A percentile compares a stretch with the other conserved stretches of the same genome.
Evolutionary conservation across 2,888 invertebrate species (phyloP).

Genomic region (Teinopalpus imperialis): DNA sequence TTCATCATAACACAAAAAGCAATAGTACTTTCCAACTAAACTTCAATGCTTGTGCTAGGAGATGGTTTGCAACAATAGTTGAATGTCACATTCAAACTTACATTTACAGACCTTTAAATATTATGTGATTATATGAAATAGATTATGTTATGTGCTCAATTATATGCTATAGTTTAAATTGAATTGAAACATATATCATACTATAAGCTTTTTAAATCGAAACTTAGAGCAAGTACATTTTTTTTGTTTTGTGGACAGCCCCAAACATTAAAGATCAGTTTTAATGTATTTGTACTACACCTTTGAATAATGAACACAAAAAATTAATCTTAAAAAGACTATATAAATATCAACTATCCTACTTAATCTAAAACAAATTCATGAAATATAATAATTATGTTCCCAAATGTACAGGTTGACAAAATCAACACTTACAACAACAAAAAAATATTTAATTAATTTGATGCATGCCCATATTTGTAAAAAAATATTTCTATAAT

Average conservation of each 20-base stretch:
- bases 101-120: too few species aligned
- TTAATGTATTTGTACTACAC: constrained; percentile 32
- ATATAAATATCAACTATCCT: constrained; percentile 43
- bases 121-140: too few species aligned
- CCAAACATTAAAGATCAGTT: constrained; percentile 27
- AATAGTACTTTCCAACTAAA: too few species aligned
- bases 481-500: constrained; percentile 74
- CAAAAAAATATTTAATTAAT: constrained; percentile 54
- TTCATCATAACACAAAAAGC: too few species aligned
- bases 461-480: constrained; percentile 50
- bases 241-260: constrained; percentile 18
- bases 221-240: constrained; percentile 6
- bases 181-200: constrained; percentile 20
- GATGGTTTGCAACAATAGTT: too few species aligned
- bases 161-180: constrained; percentile 16
- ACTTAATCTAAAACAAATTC: constrained; percentile 69
- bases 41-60: too few species aligned
- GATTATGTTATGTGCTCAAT: too few species aligned
- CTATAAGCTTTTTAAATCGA: constrained; percentile 1
- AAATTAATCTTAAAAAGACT: constrained; percentile 35
- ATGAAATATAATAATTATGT: constrained; percentile 48
- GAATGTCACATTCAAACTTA: too few species aligned
- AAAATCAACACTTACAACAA: constrained; percentile 55
- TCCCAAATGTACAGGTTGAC: constrained; percentile 63
- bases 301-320: constrained; percentile 26